phyloP scores from a whole-genome alignment of 2,113 vertebrate genomes.

The Nipponia nippon region DNA sequence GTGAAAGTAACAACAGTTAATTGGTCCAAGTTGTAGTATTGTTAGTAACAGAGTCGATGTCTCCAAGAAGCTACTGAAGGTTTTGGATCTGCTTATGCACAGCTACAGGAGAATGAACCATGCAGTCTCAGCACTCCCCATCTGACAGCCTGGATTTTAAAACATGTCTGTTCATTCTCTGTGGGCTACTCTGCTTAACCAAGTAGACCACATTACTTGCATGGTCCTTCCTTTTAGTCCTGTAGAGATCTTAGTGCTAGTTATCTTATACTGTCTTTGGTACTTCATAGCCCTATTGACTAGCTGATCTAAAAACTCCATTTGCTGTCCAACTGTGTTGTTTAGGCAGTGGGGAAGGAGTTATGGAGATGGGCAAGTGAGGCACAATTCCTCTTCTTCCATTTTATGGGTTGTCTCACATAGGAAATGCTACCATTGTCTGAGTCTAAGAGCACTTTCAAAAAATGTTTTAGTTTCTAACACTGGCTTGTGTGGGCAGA shows the following conservation, averaged over 20 bases:
- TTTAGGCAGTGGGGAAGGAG: background rate
- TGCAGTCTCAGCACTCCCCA: background rate
- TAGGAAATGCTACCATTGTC: background rate
- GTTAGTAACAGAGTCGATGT: background rate
- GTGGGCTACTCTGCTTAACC: background rate
- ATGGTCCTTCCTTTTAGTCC: background rate
- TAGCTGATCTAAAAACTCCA: background rate
- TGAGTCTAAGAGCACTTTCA: background rate
- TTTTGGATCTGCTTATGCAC: background rate
- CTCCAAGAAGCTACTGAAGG: background rate
- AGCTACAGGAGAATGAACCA: background rate
- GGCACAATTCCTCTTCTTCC: background rate
- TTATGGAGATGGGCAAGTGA: background rate
- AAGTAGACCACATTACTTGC: background rate
- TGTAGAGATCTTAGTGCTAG: background rate
- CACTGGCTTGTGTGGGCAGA: background rate
- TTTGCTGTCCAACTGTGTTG: background rate
- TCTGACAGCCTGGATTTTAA: background rate
- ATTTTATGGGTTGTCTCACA: background rate
- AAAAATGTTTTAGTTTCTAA: background rate
- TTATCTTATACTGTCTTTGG: background rate
- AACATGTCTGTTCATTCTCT: background rate
- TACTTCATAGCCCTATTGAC: background rate
- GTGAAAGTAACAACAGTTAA: background rate
- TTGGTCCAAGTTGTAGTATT: background rate